These are phyloP conservation scores for Glaucomys volans DNA, from an alignment of 2,113 vertebrate species.

Conservation along the genomic window DNA sequence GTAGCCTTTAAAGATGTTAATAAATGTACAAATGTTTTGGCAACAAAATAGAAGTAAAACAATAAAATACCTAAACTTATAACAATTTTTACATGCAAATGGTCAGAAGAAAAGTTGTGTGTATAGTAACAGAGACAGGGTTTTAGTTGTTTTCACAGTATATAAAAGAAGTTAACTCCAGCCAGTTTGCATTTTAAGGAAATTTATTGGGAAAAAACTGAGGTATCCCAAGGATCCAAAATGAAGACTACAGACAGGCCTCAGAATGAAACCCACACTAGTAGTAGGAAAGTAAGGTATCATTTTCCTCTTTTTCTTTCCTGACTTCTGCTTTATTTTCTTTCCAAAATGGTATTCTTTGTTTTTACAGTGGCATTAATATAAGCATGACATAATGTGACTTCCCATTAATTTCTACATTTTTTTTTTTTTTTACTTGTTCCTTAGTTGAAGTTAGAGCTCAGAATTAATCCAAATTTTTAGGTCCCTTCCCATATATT, in stretches of 20 bases:
- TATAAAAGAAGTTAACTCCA: conserved; percentile 29
- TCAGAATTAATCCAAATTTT: conserved; percentile 19
- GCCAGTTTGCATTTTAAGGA: conserved; percentile 15
- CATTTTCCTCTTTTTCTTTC: conserved; percentile 18
- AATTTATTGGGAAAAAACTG: conserved; percentile 47
- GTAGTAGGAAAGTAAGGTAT: background rate
- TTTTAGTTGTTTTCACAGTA: conserved; percentile 17
- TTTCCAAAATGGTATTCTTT: conserved; percentile 35
- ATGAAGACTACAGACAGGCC: conserved; percentile 7
- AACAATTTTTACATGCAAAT: background rate
- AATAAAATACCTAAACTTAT: background rate
- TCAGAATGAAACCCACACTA: conserved; percentile 22
- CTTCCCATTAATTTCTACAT: background rate
- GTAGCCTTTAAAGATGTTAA: conserved; percentile 20
- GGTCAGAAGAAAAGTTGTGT: background rate
- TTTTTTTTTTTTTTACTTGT: background rate
- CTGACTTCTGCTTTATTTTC: background rate
- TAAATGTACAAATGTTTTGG: background rate
- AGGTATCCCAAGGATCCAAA: conserved; percentile 8
- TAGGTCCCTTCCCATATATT: conserved; percentile 16
- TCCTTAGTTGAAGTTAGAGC: background rate
- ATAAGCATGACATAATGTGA: background rate
- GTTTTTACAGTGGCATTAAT: background rate
- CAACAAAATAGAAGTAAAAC: background rate
- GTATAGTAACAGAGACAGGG: background rate